Evolutionary conservation across 2,113 vertebrate genomes (phyloP), one percentile per base, ranked within the genome.

Genomic region (Chelonoidis abingdonii): DNA sequence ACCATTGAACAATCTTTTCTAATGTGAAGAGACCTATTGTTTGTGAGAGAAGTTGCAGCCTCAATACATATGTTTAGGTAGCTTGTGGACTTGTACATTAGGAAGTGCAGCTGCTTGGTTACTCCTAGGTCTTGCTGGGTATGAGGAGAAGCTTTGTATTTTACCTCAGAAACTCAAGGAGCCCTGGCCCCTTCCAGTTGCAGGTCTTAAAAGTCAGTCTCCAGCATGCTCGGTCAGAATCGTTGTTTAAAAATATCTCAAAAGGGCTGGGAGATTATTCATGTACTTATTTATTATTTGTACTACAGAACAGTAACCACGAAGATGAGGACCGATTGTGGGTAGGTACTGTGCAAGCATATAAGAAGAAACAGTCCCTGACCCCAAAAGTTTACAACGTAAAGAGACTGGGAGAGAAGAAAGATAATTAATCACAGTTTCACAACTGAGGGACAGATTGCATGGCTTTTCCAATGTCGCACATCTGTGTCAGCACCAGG

Each of bases 301-400:
- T 83, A 14, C 75, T 92, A 6, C 38, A n/a, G 22, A 69, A 17
- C 81, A 83, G 25, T 47, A 79, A 53, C 49, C 21, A 59, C 35
- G 29, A 14, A 10, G n/a, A 0, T n/a, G 5, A 53, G 69, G 5
- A n/a, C 13, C 14, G 80, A 9, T 72, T 21, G 19, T 21, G 35
- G n/a, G 7, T 72, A 38, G 17, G 19, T 38, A 38, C 35, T 10
- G 4, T 72, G 21, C n/a, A 38, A 22, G 65, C 19, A 72, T 72
- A 50, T 81, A 93, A 24, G 81, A 49, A 81, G 27, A 49, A 24
- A 38, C n/a, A 5, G 12, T 62, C 21, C 8, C 3, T 47, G 17
- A 62, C 96, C 65, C 14, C n/a, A 16, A 90, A 81, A 8, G n/a
- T 2, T 87, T 69, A 41, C n/a, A 69, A 6, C 79, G 93, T 94